These are phyloP conservation scores for Cheirogaleus major DNA, from an alignment of 2,797 vertebrate species.

Conservation along the genomic window DNA sequence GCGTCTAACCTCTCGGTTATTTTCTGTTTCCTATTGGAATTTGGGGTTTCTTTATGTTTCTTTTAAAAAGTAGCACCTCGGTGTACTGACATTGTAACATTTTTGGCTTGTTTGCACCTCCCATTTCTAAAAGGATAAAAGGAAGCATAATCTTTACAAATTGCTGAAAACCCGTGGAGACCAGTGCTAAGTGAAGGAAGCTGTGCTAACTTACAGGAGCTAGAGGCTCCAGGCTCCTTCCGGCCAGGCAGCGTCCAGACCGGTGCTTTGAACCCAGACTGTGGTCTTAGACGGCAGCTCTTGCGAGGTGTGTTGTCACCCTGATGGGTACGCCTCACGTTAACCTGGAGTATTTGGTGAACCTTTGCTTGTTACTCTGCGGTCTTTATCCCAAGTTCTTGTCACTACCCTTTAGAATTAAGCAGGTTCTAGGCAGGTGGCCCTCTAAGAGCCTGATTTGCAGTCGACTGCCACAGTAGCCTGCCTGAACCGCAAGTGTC, in stretches of 20 bases:
- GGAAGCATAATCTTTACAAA: background rate
- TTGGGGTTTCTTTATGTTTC: background rate
- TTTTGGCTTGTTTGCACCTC: background rate
- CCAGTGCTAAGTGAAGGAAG: background rate
- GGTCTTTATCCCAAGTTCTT: background rate
- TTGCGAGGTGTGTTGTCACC: background rate
- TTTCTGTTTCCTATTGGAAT: background rate
- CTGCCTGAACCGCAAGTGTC: background rate
- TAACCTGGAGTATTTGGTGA: background rate
- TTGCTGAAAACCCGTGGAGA: background rate
- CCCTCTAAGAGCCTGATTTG: background rate
- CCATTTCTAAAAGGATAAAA: background rate
- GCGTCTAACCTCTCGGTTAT: background rate
- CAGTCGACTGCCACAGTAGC: rapidly evolving
- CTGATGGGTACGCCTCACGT: rapidly evolving
- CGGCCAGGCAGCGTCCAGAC: rapidly evolving
- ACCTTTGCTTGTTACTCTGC: background rate
- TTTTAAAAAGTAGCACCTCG: background rate
- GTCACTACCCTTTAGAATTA: background rate
- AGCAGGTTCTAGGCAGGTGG: background rate
- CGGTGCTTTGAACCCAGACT: background rate
- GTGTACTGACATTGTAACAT: background rate
- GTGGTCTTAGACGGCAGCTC: background rate
- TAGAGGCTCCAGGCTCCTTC: background rate
- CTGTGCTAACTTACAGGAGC: rapidly evolving